A percentile compares a stretch with the other conserved stretches of the same genome.
These are phyloP conservation scores for Molossus alvarezi DNA, from an alignment of 2,797 vertebrate genomes.

Conservation along the genomic window DNA sequence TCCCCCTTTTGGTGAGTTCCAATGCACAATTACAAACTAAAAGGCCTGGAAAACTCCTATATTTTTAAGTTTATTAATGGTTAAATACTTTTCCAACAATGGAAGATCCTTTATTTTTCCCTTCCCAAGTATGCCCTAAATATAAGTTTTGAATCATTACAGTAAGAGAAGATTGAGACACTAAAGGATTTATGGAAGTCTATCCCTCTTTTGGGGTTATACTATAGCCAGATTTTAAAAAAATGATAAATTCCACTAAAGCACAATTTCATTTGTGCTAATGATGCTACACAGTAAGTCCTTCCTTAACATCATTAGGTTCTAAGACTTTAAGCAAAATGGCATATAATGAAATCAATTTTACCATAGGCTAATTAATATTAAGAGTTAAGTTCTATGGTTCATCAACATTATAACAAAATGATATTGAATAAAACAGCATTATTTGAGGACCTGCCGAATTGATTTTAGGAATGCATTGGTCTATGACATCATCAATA, in stretches of 20 bases:
- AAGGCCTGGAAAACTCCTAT: not conserved
- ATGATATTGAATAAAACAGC: not conserved
- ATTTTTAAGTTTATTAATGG: not conserved
- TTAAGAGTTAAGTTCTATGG: not conserved
- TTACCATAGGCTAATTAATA: not conserved
- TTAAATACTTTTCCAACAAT: not conserved
- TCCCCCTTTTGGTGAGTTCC: not conserved
- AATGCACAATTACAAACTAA: not conserved
- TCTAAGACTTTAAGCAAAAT: not conserved
- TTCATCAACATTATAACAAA: not conserved
- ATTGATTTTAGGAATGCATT: not conserved
- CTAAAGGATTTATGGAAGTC: not conserved
- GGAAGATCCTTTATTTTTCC: not conserved
- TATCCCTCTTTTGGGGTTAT: not conserved
- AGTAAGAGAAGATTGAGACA: slow-evolving; percentile 39
- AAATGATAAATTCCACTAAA: not conserved
- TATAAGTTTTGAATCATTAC: slow-evolving; percentile 29
- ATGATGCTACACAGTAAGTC: not conserved
- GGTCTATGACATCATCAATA: not conserved
- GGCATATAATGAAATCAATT: not conserved
- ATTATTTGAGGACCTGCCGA: not conserved
- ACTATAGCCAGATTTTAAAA: not conserved
- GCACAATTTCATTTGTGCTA: not conserved
- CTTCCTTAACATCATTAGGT: not conserved
- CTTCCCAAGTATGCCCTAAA: not conserved